Evolutionary conservation across 2,797 vertebrate genomes (phyloP).

Genomic region (Rhyacichthys aspro): DNA sequence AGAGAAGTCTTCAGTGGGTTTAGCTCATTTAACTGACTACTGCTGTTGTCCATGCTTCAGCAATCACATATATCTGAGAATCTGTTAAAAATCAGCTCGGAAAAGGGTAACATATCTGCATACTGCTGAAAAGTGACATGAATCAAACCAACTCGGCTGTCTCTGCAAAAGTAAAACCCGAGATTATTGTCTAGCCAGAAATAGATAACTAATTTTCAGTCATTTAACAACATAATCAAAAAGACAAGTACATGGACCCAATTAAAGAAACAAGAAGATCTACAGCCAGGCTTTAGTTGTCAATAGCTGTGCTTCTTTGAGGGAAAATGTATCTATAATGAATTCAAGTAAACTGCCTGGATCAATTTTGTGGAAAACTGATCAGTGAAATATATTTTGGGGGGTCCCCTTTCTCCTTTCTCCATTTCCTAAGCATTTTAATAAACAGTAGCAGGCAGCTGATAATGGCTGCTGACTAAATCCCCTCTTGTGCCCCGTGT

Average conservation of each 20-base stretch:
- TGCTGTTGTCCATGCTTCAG: slow-evolving; percentile 4
- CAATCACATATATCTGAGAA: slow-evolving; percentile 8
- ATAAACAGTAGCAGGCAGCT: neutral
- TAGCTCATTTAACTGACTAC: slow-evolving; percentile 30
- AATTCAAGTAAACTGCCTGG: too few relatives aligned
- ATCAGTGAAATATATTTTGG: too few relatives aligned
- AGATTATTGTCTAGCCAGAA: neutral
- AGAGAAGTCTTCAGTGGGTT: slow-evolving; percentile 16
- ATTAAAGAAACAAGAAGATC: too few relatives aligned
- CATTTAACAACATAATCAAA: too few relatives aligned
- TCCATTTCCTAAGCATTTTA: too few relatives aligned
- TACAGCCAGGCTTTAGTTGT: too few relatives aligned
- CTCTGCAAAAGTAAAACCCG: neutral
- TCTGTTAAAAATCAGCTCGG: neutral
- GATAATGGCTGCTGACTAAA: slow-evolving; percentile 21
- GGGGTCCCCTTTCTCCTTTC: too few relatives aligned
- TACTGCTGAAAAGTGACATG: neutral
- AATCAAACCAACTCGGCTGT: too few relatives aligned
- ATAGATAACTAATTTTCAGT: neutral
- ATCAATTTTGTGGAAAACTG: too few relatives aligned
- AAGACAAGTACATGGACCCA: too few relatives aligned
- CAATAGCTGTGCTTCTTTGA: too few relatives aligned
- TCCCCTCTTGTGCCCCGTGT: slow-evolving; percentile 5
- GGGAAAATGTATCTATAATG: too few relatives aligned
- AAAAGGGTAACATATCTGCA: neutral